Base-by-base conservation (phyloP, 2,113 vertebrate species). In the Odontophorus gujanensis region DNA sequence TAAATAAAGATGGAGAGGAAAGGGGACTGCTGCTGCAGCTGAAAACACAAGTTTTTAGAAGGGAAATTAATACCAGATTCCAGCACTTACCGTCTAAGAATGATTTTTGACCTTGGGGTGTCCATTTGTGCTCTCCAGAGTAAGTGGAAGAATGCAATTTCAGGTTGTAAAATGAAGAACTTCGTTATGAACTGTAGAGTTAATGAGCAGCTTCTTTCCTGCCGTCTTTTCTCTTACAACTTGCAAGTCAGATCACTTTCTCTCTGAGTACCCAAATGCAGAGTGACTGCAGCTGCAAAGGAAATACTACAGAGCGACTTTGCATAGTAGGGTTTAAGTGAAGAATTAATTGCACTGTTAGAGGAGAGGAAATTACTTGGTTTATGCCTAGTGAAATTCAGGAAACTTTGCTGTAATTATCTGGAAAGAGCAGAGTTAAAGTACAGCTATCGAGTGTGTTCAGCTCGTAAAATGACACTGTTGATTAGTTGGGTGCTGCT, bases 261-360 rank as follows among this genome's bases (percentile, higher is more conserved):
- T 24, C 43, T 40, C 22, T 63, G 61, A 25, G 22, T 62, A 34
- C 43, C 21, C 59, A 80, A 13, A 34, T 2, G 4, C 48, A 81
- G 68, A 81, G 47, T 15, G 43, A 15, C 55, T 90, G 68, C 47
- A 81, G 11, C 50, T 71, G 71, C 71, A 72, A 77, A 79, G 75
- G 55, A 89, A 89, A 55, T 25, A 9, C 6, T 85, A 13, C 30
- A 69, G n/a, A 45, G 40, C 11, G 76, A 77, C 34, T 86, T 51
- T 1, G 15, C 45, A 17, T 28, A 45, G 67, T 48, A 62, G 73
- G 11, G 69, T 82, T 71, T 59, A 76, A 85, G n/a, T 74, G 85
- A 75, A 68, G 82, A 92, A 94, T 84, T 62, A 92, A 90, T 85
- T 82, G 72, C 2, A 0, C 28, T 89, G n/a, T 88, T 91, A 36